Evolutionary conservation across 2,797 vertebrate species (phyloP).

Genomic region (Rhinichthys osculus): DNA sequence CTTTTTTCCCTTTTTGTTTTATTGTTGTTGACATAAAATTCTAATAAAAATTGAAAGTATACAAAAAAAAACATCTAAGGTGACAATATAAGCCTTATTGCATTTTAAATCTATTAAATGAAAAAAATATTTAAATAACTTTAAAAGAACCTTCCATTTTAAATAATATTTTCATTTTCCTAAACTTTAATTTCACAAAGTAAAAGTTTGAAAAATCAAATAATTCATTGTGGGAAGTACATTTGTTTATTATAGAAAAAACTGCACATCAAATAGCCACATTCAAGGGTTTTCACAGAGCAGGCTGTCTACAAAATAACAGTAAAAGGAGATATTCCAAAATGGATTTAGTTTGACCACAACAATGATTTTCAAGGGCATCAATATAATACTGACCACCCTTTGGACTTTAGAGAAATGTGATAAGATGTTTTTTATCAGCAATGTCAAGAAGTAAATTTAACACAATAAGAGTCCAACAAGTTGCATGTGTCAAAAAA

Average conservation of each 20-base stretch:
- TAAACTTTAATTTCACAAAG: too few relatives aligned
- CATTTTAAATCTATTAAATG: not conserved
- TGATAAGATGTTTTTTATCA: not conserved
- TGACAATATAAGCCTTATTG: not conserved
- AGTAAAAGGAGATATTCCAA: constrained; percentile 25
- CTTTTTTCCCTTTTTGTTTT: too few relatives aligned
- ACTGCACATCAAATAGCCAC: constrained; percentile 52
- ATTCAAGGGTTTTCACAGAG: constrained; percentile 46
- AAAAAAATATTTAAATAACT: too few relatives aligned
- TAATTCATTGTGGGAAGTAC: constrained; percentile 63
- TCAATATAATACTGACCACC: not conserved
- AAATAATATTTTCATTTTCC: not conserved
- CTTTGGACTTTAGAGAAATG: not conserved
- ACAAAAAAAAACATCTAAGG: not conserved
- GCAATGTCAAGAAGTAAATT: not conserved
- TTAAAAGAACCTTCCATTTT: not conserved
- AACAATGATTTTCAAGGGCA: constrained; percentile 4
- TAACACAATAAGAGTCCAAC: not conserved
- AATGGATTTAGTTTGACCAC: constrained; percentile 21
- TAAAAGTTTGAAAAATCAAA: not conserved
- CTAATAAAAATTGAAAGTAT: too few relatives aligned
- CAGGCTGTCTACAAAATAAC: constrained; percentile 59
- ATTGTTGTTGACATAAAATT: too few relatives aligned
- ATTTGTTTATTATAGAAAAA: constrained; percentile 76
- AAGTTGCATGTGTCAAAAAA: not conserved